Evolutionary conservation across 2,888 invertebrate species (phyloP), one percentile per base, ranked within the genome.

Genomic region (Nemotelus nigrinus): DNA sequence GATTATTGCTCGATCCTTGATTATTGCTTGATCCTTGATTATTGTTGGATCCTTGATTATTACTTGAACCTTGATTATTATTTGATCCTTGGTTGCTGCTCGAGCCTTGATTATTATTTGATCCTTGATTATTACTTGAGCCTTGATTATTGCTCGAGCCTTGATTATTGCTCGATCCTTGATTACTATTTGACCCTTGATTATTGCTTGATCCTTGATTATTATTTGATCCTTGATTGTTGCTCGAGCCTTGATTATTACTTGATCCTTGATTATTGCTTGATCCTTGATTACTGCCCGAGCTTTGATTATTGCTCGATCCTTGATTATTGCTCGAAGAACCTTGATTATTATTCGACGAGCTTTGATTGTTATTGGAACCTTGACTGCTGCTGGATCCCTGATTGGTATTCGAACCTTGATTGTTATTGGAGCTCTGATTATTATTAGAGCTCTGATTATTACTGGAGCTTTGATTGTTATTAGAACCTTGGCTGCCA

Each of bases 161-260:
- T 57, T 76, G 78, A 2, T 78, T 74, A 6, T 6, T 47, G 6
- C 75, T 72, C 25, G 80, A 78, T 53, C 48, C 71, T 76, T 82
- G 80, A 80, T 79, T 80, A 48, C 50, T 78, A 43, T 60, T 72
- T 39, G 80, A 80, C 2, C 77, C 57, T 70, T 78, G 78, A 43
- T 75, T 78, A n/a, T 78, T 65, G 44, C 71, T 57, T 8, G 76
- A 78, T n/a, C 77, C 68, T 3, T 79, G 76, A n/a, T 70, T 78
- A 60, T 65, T 77, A 6, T 84, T 81, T 43, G 81, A 25, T 48
- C 85, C 85, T 74, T 81, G 81, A 41, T 78, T 58, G 2, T 25
- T 64, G 82, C 71, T 25, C 63, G 76, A 25, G 25, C 5, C 45
- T 77, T 79, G 10, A 74, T 75, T 64, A 79, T 50, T 80, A 10